These are phyloP conservation scores for Habrosyne pyritoides DNA, from an alignment of 2,888 invertebrate species.

Conservation along the genomic window DNA sequence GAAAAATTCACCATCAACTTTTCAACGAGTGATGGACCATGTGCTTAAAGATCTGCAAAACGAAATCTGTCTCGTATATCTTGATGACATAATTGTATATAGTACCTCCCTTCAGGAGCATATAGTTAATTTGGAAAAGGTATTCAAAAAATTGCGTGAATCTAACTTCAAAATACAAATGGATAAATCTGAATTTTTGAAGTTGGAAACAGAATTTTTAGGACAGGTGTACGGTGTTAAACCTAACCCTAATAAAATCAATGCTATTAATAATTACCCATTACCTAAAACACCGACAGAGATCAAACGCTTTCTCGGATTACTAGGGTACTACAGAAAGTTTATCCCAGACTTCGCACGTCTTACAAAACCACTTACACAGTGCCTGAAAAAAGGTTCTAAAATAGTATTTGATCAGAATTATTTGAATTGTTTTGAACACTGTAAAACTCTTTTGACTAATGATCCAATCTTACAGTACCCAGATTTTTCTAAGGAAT, in stretches of 20 bases:
- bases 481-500: background rate
- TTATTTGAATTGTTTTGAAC: too few relatives aligned
- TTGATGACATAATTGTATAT: constrained; percentile 40
- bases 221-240: background rate
- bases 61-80: too few relatives aligned
- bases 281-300: background rate
- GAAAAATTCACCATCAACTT: too few relatives aligned
- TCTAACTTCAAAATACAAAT: constrained; percentile 23
- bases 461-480: too few relatives aligned
- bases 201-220: background rate
- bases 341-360: background rate
- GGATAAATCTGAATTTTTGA: too few relatives aligned
- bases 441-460: too few relatives aligned
- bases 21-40: too few relatives aligned
- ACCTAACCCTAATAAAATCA: background rate
- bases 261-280: background rate
- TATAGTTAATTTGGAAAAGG: constrained; percentile 14
- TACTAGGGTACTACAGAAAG: background rate
- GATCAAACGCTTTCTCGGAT: background rate
- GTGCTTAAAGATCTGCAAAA: too few relatives aligned
- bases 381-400: too few relatives aligned
- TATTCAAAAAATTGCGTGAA: constrained; percentile 20
- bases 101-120: constrained; percentile 27
- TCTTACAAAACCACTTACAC: too few relatives aligned
- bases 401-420: too few relatives aligned